Evolutionary conservation across 2,888 invertebrate species (phyloP).

Genomic region (Nomada fucata): DNA sequence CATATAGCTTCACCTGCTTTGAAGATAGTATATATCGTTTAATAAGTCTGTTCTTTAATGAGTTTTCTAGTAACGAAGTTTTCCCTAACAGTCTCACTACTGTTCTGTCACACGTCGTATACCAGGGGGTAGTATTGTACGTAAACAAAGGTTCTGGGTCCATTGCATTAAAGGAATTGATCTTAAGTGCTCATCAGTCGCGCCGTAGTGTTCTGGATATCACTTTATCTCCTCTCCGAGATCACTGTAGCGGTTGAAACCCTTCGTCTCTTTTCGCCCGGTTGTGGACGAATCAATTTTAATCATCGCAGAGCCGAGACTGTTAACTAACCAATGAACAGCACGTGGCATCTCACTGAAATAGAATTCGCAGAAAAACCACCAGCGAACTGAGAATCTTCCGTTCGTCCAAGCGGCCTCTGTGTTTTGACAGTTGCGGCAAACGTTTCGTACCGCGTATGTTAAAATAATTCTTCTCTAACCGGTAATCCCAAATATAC

Average conservation of each 20-base stretch:
- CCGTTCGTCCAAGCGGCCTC: conserved; percentile 19
- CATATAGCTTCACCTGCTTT: too few species aligned
- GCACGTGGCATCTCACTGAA: conserved; percentile 45
- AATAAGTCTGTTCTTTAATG: too few species aligned
- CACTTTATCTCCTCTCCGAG: conserved; percentile 59
- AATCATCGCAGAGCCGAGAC: conserved; percentile 47
- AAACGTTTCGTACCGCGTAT: conserved; percentile 13
- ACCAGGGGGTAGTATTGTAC: too few species aligned
- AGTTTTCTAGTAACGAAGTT: too few species aligned
- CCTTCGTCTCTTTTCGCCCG: conserved; percentile 51
- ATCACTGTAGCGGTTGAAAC: conserved; percentile 34
- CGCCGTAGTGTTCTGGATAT: conserved; percentile 29
- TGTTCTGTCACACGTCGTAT: too few species aligned
- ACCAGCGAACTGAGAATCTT: conserved; percentile 33
- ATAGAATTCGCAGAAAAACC: conserved; percentile 65
- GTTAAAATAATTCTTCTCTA: conserved; percentile 31
- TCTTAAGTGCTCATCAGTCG: conserved; percentile 38
- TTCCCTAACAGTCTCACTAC: too few species aligned
- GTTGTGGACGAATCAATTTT: conserved; percentile 55
- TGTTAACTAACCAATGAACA: conserved; percentile 49
- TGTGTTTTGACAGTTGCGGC: conserved; percentile 55
- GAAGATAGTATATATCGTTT: too few species aligned
- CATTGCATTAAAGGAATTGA: conserved; percentile 33
- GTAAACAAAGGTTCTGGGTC: too few species aligned
- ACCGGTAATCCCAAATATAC: conserved; percentile 22